A percentile compares a stretch with the other conserved stretches of the same genome.
Conservation (phyloP, 2,113 vertebrate genomes). For the Vireo altiloquus region DNA sequence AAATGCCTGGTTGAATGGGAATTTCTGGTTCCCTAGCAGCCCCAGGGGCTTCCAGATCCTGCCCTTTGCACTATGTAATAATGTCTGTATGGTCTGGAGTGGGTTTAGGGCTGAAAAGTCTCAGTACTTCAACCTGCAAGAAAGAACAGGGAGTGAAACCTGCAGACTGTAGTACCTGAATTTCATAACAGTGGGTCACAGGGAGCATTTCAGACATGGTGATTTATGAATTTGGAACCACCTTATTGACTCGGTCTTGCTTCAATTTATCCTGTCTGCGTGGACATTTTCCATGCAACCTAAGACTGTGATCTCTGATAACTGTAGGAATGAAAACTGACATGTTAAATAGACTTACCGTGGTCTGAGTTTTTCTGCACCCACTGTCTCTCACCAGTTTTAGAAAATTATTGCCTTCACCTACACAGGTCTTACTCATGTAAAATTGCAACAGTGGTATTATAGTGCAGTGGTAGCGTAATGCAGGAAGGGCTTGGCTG, state of each 20-base stretch:
- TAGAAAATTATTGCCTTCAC: background rate
- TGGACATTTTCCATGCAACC: background rate
- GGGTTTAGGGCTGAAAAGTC: background rate
- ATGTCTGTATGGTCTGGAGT: background rate
- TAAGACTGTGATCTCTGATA: background rate
- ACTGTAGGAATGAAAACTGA: background rate
- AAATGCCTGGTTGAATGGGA: constrained; percentile 23
- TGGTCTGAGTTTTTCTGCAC: background rate
- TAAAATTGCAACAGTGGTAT: background rate
- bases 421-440: background rate
- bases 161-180: background rate
- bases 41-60: background rate
- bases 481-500: background rate
- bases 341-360: background rate
- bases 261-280: background rate
- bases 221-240: background rate
- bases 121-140: background rate
- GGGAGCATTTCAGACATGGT: background rate
- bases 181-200: background rate
- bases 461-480: background rate
- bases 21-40: constrained; percentile 33
- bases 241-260: background rate
- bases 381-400: background rate
- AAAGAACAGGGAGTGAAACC: background rate
- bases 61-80: background rate